Percentiles rank a stretch among this genome's conserved stretches.
Conservation (phyloP, 2,888 invertebrate genomes). For the Physocephala rufipes region DNA sequence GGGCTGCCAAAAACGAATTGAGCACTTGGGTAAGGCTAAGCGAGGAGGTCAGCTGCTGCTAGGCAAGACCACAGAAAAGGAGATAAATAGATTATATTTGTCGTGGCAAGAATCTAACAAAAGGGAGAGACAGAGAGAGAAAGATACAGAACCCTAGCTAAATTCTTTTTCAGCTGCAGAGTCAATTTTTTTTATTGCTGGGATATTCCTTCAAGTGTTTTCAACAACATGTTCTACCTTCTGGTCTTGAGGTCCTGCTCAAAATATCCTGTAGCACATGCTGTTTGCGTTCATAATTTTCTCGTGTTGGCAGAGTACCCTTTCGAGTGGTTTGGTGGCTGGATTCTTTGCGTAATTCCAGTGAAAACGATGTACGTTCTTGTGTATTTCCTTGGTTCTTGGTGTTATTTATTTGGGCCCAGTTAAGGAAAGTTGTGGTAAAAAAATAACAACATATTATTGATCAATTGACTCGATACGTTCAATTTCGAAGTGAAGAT, state of each 20-base stretch:
- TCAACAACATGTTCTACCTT: background rate
- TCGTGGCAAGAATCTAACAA: background rate
- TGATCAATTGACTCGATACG: slow-evolving; percentile 23
- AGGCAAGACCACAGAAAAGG: no score
- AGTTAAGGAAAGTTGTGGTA: background rate
- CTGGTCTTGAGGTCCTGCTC: background rate
- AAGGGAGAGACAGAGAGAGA: background rate
- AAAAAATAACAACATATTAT: slow-evolving; percentile 3
- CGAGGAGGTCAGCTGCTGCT: no score
- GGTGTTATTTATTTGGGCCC: background rate
- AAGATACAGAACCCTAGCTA: background rate
- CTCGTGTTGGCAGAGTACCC: background rate
- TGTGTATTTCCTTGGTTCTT: no score
- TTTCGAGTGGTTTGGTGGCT: no score
- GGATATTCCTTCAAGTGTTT: slow-evolving; percentile 19
- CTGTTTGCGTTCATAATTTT: background rate
- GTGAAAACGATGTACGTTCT: background rate
- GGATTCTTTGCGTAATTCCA: slow-evolving; percentile 26
- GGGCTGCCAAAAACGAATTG: no score
- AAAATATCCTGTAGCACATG: background rate
- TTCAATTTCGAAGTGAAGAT: background rate
- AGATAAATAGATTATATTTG: background rate
- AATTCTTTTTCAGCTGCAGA: background rate
- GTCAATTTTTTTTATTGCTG: slow-evolving; percentile 30
- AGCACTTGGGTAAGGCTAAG: no score